Evolutionary conservation across 2,113 vertebrate genomes (phyloP).

Genomic region (Myrmecophaga tridactyla): DNA sequence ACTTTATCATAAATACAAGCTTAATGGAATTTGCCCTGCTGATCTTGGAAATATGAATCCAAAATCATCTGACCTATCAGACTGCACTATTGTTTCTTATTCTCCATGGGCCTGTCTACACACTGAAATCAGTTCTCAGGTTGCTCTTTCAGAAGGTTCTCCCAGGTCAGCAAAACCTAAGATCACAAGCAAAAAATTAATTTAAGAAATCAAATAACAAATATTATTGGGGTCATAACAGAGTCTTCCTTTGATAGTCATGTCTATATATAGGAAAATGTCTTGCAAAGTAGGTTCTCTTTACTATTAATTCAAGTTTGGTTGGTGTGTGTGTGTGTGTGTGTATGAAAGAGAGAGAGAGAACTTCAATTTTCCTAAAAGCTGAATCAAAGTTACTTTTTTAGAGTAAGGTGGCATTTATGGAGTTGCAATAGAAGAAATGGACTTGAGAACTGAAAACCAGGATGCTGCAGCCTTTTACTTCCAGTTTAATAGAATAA

Average conservation of each 20-base stretch:
- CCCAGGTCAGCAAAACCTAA: slow-evolving; percentile 61
- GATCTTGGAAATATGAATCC: slow-evolving; percentile 53
- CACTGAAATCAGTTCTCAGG: slow-evolving; percentile 21
- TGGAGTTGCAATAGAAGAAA: not conserved
- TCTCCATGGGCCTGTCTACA: slow-evolving; percentile 6
- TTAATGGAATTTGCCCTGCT: slow-evolving; percentile 61
- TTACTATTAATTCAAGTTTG: not conserved
- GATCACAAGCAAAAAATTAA: slow-evolving; percentile 70
- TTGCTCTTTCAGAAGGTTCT: slow-evolving; percentile 54
- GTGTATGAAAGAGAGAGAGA: not conserved
- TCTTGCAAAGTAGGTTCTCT: not conserved
- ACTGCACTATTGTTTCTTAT: slow-evolving; percentile 39
- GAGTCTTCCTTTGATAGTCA: not conserved
- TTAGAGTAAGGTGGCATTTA: not conserved
- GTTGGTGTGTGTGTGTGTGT: not conserved
- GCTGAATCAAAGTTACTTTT: not conserved
- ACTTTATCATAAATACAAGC: slow-evolving; percentile 48
- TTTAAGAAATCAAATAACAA: slow-evolving; percentile 70
- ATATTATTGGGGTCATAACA: not conserved
- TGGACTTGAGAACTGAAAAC: not conserved
- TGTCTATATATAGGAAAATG: not conserved
- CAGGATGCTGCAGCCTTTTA: not conserved
- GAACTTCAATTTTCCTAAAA: not conserved
- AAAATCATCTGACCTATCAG: slow-evolving; percentile 42
- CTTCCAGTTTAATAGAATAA: not conserved